Conservation (phyloP, 2,888 invertebrate genomes). For the Drosophila nr. perissopoda region DNA sequence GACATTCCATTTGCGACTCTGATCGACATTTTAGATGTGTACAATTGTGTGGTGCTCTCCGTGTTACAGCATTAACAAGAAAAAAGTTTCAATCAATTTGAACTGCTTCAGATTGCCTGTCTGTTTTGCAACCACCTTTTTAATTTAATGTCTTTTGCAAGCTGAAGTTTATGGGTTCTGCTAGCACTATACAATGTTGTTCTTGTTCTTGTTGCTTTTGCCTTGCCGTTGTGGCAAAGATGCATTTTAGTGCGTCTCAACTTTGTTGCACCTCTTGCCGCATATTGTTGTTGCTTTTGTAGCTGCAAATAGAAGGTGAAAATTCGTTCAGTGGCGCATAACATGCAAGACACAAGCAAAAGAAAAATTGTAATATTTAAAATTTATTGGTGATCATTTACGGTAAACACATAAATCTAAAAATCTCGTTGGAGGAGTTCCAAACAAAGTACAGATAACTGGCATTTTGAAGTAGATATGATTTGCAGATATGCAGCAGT, state of each 20-base stretch:
- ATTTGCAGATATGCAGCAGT: slow-evolving; percentile 67
- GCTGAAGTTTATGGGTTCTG: slow-evolving; percentile 63
- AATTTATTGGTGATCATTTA: not conserved
- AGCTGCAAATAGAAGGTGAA: slow-evolving; percentile 44
- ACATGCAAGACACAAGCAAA: not conserved
- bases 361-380: not conserved
- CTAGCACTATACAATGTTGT: slow-evolving; percentile 41
- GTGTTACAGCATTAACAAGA: slow-evolving; percentile 43
- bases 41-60: slow-evolving; percentile 16
- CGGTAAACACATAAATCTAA: slow-evolving; percentile 4
- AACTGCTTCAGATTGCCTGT: slow-evolving; percentile 34
- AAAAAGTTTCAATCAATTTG: slow-evolving; percentile 68
- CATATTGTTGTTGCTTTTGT: slow-evolving; percentile 25
- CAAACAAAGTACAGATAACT: slow-evolving; percentile 5
- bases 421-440: not conserved
- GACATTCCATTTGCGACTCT: slow-evolving; percentile 7
- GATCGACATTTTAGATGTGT: slow-evolving; percentile 28
- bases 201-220: slow-evolving; percentile 15
- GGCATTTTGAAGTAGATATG: slow-evolving; percentile 20
- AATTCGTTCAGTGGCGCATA: slow-evolving; percentile 44
- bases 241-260: slow-evolving; percentile 57
- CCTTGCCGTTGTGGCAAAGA: slow-evolving; percentile 11
- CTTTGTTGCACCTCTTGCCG: slow-evolving; percentile 44
- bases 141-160: slow-evolving; percentile 69
- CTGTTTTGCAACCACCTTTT: slow-evolving; percentile 52